Conservation (phyloP, 2,888 invertebrate species). For the Drosophila koepferae region DNA sequence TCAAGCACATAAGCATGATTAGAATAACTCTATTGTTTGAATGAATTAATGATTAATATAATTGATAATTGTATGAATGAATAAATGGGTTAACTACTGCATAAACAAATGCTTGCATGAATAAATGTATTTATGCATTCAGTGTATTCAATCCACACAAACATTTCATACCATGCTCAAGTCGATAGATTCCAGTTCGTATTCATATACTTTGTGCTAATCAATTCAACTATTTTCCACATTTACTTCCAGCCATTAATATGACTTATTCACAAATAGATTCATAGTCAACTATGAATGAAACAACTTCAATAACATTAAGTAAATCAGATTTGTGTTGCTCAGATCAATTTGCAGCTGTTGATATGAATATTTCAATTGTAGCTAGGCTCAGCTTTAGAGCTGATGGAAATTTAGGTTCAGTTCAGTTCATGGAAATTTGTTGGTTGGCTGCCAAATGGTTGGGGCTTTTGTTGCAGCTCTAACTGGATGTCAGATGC, state of each 20-base stretch:
- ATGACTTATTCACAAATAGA: not conserved
- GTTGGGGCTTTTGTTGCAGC: slow-evolving; percentile 28
- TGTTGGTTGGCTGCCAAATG: slow-evolving; percentile 39
- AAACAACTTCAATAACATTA: not conserved
- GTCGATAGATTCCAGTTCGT: not conserved
- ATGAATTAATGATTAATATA: no score
- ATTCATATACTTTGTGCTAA: not conserved
- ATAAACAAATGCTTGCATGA: no score
- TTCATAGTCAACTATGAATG: not conserved
- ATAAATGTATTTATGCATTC: no score
- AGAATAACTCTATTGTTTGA: no score
- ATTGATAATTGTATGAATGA: no score
- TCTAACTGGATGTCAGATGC: slow-evolving; percentile 34
- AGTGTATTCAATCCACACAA: no score
- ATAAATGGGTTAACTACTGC: no score
- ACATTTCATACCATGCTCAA: no score
- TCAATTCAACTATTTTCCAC: not conserved
- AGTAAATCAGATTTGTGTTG: slow-evolving; percentile 3
- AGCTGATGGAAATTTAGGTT: slow-evolving; percentile 4
- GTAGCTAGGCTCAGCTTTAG: not conserved
- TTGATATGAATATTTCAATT: slow-evolving; percentile 10
- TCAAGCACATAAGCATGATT: no score
- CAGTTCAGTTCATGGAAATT: slow-evolving; percentile 9
- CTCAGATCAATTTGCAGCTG: slow-evolving; percentile 6
- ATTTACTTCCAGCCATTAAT: not conserved